Conservation (phyloP, 2,113 vertebrate species). For the Brachionichthys hirsutus region DNA sequence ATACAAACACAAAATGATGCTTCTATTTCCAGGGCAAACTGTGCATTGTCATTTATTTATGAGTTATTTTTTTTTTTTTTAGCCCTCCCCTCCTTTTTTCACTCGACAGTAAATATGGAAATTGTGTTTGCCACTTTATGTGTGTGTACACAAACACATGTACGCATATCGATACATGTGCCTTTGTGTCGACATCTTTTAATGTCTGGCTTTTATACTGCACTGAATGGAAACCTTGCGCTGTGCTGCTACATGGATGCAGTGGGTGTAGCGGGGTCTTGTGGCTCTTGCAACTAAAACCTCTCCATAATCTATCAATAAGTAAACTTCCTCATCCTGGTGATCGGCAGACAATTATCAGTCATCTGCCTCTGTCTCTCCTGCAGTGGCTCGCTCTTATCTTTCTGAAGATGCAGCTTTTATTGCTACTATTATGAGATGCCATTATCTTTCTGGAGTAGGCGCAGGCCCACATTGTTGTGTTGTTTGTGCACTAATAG, state of each 20-base stretch:
- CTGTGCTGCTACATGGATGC: constrained; percentile 30
- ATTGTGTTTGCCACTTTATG: constrained; percentile 89
- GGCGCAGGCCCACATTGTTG: constrained; percentile 20
- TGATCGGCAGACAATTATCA: constrained; percentile 54
- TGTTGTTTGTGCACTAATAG: constrained; percentile 30
- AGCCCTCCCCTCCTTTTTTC: constrained; percentile 74
- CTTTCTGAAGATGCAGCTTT: constrained; percentile 46
- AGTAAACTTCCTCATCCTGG: constrained; percentile 50
- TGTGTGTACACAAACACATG: constrained; percentile 63
- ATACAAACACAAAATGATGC: constrained; percentile 95
- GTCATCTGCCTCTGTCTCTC: constrained; percentile 26
- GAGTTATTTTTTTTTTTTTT: constrained; percentile 78
- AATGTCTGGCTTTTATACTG: constrained; percentile 58
- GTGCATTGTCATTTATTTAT: constrained; percentile 98
- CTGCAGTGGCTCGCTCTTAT: constrained; percentile 37
- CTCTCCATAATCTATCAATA: constrained; percentile 52
- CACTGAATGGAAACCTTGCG: constrained; percentile 45
- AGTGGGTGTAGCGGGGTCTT: constrained; percentile 30
- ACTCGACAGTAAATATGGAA: constrained; percentile 91
- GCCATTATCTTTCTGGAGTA: constrained; percentile 50
- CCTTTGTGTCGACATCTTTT: constrained; percentile 63
- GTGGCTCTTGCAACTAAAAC: constrained; percentile 40
- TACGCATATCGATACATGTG: constrained; percentile 53
- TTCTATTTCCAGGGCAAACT: constrained; percentile 86
- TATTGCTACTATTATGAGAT: constrained; percentile 45